A percentile compares a stretch with the other conserved stretches of the same genome.
phyloP scores from a whole-genome alignment of 2,113 vertebrate species.

The Furnarius figulus region DNA sequence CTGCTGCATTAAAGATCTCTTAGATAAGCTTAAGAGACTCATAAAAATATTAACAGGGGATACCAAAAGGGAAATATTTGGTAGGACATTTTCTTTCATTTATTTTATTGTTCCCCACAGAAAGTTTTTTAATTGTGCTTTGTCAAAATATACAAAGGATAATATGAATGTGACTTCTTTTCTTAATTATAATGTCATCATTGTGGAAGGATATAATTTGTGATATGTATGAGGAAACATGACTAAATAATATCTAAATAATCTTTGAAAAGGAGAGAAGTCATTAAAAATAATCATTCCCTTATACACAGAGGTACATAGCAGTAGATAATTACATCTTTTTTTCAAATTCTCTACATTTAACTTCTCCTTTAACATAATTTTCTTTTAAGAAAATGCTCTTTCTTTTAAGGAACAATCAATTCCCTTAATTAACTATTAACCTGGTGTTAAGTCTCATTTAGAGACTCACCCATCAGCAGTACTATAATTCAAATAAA shows the following conservation, averaged over 20 bases:
- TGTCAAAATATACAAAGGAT: constrained; percentile 64
- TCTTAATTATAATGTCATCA: constrained; percentile 65
- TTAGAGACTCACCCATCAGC: background rate
- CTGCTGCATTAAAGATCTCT: constrained; percentile 75
- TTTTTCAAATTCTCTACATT: constrained; percentile 44
- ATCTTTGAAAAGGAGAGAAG: constrained; percentile 55
- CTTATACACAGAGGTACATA: constrained; percentile 1
- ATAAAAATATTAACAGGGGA: constrained; percentile 75
- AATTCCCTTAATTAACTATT: constrained; percentile 65
- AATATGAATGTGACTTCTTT: constrained; percentile 31
- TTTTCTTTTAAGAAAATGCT: constrained; percentile 37
- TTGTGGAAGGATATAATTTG: constrained; percentile 52
- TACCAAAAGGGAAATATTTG: constrained; percentile 69
- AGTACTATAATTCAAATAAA: background rate
- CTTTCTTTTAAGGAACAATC: constrained; percentile 39
- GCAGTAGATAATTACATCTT: constrained; percentile 62
- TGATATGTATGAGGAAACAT: constrained; percentile 33
- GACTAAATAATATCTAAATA: constrained; percentile 67
- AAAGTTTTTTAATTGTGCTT: constrained; percentile 66
- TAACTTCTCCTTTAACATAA: constrained; percentile 14
- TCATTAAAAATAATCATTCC: constrained; percentile 62
- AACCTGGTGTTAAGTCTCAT: background rate
- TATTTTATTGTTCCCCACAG: constrained; percentile 61
- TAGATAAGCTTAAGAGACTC: constrained; percentile 72
- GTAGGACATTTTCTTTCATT: constrained; percentile 66